Evolutionary conservation across 2,888 invertebrate genomes (phyloP).

Genomic region (Phyto melanocephala): DNA sequence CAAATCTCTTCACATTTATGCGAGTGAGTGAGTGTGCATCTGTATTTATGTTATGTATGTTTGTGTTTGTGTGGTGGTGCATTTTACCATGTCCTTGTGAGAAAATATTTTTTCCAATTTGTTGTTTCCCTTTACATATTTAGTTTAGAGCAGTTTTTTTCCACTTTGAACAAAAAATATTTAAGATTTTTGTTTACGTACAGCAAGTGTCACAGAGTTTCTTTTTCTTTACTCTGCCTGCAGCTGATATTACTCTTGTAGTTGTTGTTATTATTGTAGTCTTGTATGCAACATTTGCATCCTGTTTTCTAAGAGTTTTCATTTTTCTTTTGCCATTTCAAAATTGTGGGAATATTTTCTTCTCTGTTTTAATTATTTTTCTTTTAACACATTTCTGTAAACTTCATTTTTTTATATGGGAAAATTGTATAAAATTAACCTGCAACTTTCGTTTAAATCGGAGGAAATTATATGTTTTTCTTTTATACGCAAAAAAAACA

Average conservation of each 20-base stretch:
- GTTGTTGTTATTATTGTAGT: neutral
- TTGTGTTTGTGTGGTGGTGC: too few relatives aligned
- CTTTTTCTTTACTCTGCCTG: neutral
- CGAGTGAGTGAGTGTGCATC: neutral
- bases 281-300: constrained; percentile 48
- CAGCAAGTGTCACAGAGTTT: constrained; percentile 46
- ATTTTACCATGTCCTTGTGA: constrained; percentile 47
- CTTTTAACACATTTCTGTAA: neutral
- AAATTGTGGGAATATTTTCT: constrained; percentile 42
- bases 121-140: constrained; percentile 8
- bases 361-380: constrained; percentile 4
- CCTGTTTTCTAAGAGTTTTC: constrained; percentile 52
- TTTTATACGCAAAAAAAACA: neutral
- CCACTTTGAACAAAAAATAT: neutral
- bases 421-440: constrained; percentile 57
- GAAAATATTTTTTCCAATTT: constrained; percentile 10
- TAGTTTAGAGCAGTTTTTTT: constrained; percentile 1
- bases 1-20: neutral
- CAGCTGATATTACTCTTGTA: constrained; percentile 3
- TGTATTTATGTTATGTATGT: too few relatives aligned
- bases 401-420: constrained; percentile 34
- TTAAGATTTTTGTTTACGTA: neutral
- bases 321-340: constrained; percentile 55
- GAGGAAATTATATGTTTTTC: constrained; percentile 44
- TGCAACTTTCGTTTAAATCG: constrained; percentile 44